These are phyloP conservation scores for Schizopygopsis malacanthus DNA, from an alignment of 2,797 vertebrate genomes.

Conservation along the genomic window DNA sequence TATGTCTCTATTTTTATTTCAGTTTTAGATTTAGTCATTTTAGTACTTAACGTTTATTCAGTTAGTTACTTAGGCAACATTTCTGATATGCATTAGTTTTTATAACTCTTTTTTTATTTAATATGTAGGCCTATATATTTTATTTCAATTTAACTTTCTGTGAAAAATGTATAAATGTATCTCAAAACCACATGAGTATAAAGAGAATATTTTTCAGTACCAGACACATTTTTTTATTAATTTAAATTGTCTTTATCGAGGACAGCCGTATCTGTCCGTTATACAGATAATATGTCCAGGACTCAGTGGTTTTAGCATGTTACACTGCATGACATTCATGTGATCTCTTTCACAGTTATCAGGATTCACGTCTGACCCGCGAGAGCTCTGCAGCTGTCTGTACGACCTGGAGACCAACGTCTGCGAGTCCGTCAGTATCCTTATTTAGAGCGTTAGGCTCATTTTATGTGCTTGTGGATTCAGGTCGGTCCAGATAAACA, in stretches of 20 bases:
- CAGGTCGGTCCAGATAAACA: neutral
- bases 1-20: neutral
- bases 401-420: slow-evolving; percentile 93
- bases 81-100: neutral
- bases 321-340: neutral
- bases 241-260: neutral
- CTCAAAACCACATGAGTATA: neutral
- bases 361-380: slow-evolving; percentile 93
- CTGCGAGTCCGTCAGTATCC: slow-evolving; percentile 96
- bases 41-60: neutral
- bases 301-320: neutral
- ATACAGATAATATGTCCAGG: neutral
- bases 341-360: slow-evolving; percentile 80
- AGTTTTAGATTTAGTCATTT: neutral
- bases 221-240: no score
- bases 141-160: neutral
- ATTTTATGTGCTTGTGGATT: neutral
- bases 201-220: no score
- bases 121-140: neutral
- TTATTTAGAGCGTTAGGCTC: slow-evolving; percentile 52
- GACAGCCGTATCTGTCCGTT: neutral
- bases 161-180: neutral
- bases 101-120: neutral
- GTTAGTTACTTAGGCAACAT: neutral
- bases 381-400: slow-evolving; percentile 94